Conservation (phyloP, 2,888 invertebrate genomes). For the Sphaerophoria taeniata region DNA sequence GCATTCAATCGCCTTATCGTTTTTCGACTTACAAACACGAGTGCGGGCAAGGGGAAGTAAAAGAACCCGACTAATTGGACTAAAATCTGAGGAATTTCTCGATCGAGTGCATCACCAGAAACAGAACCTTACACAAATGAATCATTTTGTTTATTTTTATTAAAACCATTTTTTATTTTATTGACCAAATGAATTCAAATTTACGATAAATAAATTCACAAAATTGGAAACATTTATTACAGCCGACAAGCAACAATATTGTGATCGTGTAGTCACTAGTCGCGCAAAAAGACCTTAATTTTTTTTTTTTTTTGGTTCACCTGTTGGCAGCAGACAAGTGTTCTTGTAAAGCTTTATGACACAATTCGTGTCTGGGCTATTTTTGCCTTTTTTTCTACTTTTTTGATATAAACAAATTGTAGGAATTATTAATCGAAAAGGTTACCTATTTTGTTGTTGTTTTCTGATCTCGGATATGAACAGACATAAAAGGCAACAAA, state of each 20-base stretch:
- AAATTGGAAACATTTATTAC: constrained; percentile 11
- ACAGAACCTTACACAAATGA: background rate
- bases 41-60: background rate
- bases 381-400: constrained; percentile 13
- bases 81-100: background rate
- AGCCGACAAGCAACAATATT: background rate
- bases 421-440: constrained; percentile 12
- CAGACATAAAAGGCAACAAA: background rate
- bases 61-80: constrained; percentile 4
- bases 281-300: background rate
- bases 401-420: constrained; percentile 29
- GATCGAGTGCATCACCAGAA: background rate
- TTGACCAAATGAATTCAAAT: background rate
- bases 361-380: constrained; percentile 22
- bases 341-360: constrained; percentile 31
- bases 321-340: constrained; percentile 34
- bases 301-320: constrained; percentile 8
- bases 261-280: background rate
- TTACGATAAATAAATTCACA: background rate
- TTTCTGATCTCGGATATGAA: background rate
- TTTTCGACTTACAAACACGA: constrained; percentile 30
- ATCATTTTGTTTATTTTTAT: background rate
- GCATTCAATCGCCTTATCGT: constrained; percentile 35
- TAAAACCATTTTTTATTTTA: too few relatives aligned
- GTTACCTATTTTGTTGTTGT: background rate